phyloP scores from a whole-genome alignment of 2,113 vertebrate species.

The Peromyscus polionotus region DNA sequence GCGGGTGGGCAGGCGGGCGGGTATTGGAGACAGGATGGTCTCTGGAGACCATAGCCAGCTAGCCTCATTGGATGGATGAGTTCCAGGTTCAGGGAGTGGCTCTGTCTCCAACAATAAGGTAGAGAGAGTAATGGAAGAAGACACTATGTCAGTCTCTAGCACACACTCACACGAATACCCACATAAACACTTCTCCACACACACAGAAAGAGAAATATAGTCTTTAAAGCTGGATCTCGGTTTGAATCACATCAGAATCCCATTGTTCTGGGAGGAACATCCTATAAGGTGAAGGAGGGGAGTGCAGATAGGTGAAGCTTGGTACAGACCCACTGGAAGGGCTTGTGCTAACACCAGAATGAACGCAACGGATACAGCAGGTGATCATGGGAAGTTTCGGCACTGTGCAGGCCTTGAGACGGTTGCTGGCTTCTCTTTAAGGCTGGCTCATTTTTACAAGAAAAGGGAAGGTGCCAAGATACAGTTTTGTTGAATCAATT shows the following conservation, averaged over 20 bases:
- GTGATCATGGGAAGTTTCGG: neutral
- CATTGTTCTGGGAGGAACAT: neutral
- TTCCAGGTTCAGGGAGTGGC: neutral
- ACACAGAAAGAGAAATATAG: neutral
- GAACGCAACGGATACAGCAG: neutral
- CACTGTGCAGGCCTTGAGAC: neutral
- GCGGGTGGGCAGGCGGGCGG: neutral
- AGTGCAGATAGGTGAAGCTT: neutral
- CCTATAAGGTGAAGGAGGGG: neutral
- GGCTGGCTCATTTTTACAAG: neutral
- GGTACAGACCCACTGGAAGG: rapidly evolving
- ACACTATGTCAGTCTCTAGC: neutral
- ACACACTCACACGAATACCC: neutral
- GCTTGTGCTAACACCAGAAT: neutral
- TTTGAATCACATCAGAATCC: neutral
- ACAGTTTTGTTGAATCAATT: neutral
- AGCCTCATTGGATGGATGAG: neutral
- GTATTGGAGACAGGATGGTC: neutral
- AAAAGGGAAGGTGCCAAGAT: neutral
- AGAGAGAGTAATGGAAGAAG: neutral
- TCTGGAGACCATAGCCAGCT: too few relatives aligned
- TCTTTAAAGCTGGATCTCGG: neutral
- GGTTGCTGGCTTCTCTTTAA: neutral
- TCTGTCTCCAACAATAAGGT: neutral
- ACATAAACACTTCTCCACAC: neutral